phyloP scores from a whole-genome alignment of 1,140 invertebrate genomes.

The Aphidius gifuensis region DNA sequence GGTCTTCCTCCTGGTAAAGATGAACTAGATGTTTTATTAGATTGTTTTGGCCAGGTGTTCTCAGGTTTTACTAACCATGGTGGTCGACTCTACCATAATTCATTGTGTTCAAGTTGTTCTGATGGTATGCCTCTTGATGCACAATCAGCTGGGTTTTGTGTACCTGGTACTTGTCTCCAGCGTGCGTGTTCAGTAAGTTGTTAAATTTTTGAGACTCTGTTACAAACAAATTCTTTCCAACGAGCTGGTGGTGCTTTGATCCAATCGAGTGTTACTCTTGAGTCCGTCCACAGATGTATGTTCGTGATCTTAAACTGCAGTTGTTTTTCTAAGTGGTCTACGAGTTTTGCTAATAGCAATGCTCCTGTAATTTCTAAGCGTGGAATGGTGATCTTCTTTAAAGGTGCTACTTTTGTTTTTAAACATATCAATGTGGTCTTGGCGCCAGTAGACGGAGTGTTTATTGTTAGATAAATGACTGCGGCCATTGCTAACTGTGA shows the following conservation, averaged over 20 bases:
- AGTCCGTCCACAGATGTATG: conserved; percentile 39
- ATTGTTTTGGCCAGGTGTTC: conserved; percentile 13
- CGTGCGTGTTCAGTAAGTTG: conserved; percentile 24
- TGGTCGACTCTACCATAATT: conserved; percentile 45
- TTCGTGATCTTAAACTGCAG: conserved; percentile 19
- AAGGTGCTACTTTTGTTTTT: conserved; percentile 35
- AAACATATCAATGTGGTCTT: conserved; percentile 26
- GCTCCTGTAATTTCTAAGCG: conserved; percentile 34
- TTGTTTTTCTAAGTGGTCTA: background rate
- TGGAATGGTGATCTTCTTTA: conserved; percentile 35
- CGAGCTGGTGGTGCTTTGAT: conserved; percentile 26
- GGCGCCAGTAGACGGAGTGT: background rate
- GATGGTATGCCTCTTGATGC: conserved; percentile 37
- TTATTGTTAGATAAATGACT: conserved; percentile 24
- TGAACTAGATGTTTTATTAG: background rate
- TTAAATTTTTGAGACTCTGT: conserved; percentile 40
- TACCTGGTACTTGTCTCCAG: conserved; percentile 33
- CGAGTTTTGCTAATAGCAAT: conserved; percentile 17
- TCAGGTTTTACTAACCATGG: conserved; percentile 25
- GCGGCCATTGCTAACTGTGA: conserved; percentile 25
- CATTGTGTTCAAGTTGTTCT: conserved; percentile 24
- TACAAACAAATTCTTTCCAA: conserved; percentile 41
- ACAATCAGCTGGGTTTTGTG: conserved; percentile 42
- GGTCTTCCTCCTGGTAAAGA: background rate
- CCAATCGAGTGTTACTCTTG: conserved; percentile 34